Percentiles rank a stretch among this genome's conserved stretches.
These are phyloP conservation scores for Campopleginae sp. DNA, from an alignment of 2,888 invertebrate species.

Conservation along the genomic window DNA sequence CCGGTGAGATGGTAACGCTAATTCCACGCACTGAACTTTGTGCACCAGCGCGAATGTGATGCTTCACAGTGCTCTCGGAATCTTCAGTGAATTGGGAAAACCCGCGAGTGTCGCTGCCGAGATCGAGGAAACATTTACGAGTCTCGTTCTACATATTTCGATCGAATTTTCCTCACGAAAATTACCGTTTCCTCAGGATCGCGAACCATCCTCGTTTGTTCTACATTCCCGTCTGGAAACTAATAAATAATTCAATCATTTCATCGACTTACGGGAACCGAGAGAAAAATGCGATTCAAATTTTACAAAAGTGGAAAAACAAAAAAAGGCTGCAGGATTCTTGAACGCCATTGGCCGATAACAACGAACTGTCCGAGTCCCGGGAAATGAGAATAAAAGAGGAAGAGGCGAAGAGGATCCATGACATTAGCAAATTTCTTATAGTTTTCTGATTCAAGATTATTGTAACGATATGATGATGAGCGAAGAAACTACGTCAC, in stretches of 20 bases:
- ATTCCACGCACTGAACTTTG: slow-evolving; percentile 13
- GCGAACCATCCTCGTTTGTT: too few relatives aligned
- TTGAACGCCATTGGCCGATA: too few relatives aligned
- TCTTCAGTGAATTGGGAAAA: slow-evolving; percentile 41
- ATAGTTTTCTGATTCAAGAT: slow-evolving; percentile 8
- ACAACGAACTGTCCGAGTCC: too few relatives aligned
- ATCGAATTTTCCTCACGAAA: not conserved
- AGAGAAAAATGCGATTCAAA: too few relatives aligned
- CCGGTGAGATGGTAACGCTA: not conserved
- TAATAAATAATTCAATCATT: too few relatives aligned
- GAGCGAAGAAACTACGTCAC: slow-evolving; percentile 9
- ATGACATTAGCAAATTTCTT: slow-evolving; percentile 25
- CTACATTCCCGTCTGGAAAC: too few relatives aligned
- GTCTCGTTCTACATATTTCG: not conserved
- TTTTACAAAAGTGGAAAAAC: too few relatives aligned
- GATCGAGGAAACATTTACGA: slow-evolving; percentile 6
- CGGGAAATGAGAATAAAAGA: not conserved
- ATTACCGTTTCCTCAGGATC: not conserved
- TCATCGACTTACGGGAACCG: too few relatives aligned
- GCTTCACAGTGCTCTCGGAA: slow-evolving; percentile 44
- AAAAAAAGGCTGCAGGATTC: not conserved
- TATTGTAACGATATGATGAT: slow-evolving; percentile 21
- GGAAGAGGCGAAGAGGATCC: not conserved
- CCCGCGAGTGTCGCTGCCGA: not conserved
- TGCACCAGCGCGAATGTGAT: slow-evolving; percentile 7